These are phyloP conservation scores for Chaenodraco wilsoni DNA, from an alignment of 2,797 vertebrate genomes.

Conservation along the genomic window DNA sequence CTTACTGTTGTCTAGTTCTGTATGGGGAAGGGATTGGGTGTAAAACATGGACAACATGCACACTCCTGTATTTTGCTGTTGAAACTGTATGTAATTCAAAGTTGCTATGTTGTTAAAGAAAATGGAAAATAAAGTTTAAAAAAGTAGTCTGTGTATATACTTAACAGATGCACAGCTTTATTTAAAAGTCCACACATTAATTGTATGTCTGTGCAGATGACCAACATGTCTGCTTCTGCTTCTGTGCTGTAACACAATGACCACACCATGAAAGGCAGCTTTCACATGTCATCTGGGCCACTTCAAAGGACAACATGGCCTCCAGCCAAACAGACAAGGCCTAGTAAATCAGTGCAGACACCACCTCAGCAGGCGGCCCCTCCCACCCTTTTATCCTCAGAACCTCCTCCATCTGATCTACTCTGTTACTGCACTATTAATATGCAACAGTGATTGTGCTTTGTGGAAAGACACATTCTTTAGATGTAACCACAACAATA, in stretches of 20 bases:
- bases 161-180: not conserved
- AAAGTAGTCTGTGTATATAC: no score
- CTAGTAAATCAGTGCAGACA: conserved; percentile 59
- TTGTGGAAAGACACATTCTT: not conserved
- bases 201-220: not conserved
- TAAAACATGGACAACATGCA: no score
- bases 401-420: conserved; percentile 40
- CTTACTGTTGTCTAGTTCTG: no score
- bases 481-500: not conserved
- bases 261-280: conserved; percentile 53
- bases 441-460: conserved; percentile 13
- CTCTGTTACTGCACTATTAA: conserved; percentile 15
- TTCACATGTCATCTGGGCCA: conserved; percentile 64
- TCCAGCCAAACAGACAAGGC: conserved; percentile 40
- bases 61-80: no score
- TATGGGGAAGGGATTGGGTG: no score
- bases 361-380: conserved; percentile 45
- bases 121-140: no score
- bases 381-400: conserved; percentile 48
- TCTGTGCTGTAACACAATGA: conserved; percentile 41
- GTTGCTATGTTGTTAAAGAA: no score
- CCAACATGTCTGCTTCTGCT: conserved; percentile 4
- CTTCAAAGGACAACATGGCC: conserved; percentile 71
- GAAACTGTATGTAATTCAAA: no score
- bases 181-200: not conserved